A percentile compares a stretch with the other conserved stretches of the same genome.
Conservation (phyloP, 2,888 invertebrate genomes). For the Helobdella robusta region DNA sequence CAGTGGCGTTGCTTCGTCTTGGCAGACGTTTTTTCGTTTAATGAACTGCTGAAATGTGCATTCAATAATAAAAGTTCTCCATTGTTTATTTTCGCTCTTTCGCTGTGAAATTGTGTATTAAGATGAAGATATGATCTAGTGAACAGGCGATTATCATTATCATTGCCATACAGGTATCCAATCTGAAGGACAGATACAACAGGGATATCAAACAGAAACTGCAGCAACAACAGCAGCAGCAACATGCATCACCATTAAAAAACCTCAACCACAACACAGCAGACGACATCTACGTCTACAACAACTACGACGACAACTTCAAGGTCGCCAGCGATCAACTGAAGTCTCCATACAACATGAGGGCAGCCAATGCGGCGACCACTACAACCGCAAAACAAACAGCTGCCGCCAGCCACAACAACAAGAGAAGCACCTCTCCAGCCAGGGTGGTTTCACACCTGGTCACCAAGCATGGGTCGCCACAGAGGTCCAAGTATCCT, state of each 20-base stretch:
- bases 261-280: background rate
- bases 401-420: background rate
- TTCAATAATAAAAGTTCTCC: too few species aligned
- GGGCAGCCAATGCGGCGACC: too few species aligned
- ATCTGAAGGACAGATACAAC: slow-evolving; percentile 68
- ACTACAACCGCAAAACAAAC: background rate
- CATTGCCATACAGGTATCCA: slow-evolving; percentile 56
- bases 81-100: too few species aligned
- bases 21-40: too few species aligned
- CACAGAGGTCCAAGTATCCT: too few species aligned
- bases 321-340: background rate
- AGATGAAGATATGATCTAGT: background rate
- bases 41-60: too few species aligned
- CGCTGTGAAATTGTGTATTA: background rate
- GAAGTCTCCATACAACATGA: too few species aligned
- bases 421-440: slow-evolving; percentile 22
- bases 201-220: slow-evolving; percentile 50
- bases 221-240: slow-evolving; percentile 3
- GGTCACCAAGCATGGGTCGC: background rate
- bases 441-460: slow-evolving; percentile 11
- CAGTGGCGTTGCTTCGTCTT: too few species aligned
- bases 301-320: background rate
- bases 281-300: background rate
- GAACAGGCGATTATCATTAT: background rate
- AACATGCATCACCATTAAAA: too few species aligned